phyloP scores from a whole-genome alignment of 2,888 invertebrate genomes.

The Sesia apiformis region DNA sequence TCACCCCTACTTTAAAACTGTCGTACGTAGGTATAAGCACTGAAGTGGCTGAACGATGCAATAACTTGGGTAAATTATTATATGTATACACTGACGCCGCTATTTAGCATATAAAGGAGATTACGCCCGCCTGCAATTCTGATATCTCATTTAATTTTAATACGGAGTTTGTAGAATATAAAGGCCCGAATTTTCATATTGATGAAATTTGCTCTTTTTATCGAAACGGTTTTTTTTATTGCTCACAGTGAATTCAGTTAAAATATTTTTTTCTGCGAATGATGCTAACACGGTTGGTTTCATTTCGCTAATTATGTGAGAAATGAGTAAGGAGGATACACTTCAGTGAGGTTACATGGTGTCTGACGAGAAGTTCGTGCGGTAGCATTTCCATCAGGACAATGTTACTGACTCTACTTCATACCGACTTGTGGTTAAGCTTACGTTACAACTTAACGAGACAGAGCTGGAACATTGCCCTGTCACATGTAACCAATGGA shows the following conservation, averaged over 20 bases:
- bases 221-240: too few relatives aligned
- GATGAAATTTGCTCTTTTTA: too few relatives aligned
- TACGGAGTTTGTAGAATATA: too few relatives aligned
- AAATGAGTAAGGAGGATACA: too few relatives aligned
- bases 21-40: neutral
- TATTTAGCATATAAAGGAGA: conserved; percentile 36
- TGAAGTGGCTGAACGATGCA: conserved; percentile 9
- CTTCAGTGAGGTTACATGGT: conserved; percentile 19
- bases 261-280: too few relatives aligned
- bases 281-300: too few relatives aligned
- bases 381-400: conserved; percentile 33
- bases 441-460: neutral
- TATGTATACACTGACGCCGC: conserved; percentile 27
- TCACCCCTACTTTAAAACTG: conserved; percentile 24
- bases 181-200: too few relatives aligned
- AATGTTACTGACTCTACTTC: conserved; percentile 23
- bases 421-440: neutral
- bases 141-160: too few relatives aligned
- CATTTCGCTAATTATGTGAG: too few relatives aligned
- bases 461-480: neutral
- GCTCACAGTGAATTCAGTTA: too few relatives aligned
- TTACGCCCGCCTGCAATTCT: too few relatives aligned
- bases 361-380: conserved; percentile 11
- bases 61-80: conserved; percentile 14
- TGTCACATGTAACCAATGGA: too few relatives aligned